Percentiles rank a stretch among this genome's conserved stretches.
Conservation (phyloP, 2,113 vertebrate genomes). For the Pycnonotus jocosus region DNA sequence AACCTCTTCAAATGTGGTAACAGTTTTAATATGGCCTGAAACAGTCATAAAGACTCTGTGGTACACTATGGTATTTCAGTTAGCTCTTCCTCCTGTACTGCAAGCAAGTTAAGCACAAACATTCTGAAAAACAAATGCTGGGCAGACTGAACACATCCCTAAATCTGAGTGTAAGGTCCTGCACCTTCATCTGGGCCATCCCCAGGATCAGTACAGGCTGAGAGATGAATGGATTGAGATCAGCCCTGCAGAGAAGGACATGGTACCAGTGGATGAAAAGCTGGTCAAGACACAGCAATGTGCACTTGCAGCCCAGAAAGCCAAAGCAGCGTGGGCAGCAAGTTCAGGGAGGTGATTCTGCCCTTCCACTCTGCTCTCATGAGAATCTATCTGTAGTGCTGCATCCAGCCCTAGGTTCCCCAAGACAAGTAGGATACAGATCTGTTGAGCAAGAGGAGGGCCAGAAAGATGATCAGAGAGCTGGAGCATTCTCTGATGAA, state of each 20-base stretch:
- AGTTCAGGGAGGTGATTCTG: not conserved
- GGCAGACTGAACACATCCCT: not conserved
- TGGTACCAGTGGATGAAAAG: not conserved
- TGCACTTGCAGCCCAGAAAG: not conserved
- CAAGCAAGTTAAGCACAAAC: not conserved
- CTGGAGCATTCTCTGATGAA: not conserved
- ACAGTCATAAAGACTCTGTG: not conserved
- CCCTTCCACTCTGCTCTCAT: not conserved
- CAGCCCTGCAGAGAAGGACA: not conserved
- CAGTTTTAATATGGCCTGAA: not conserved
- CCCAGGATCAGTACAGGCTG: not conserved
- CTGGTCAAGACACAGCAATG: not conserved
- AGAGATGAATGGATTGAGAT: not conserved
- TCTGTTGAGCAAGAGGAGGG: not conserved
- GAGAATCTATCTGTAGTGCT: not conserved
- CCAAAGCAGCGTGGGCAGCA: not conserved
- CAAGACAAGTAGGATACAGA: not conserved
- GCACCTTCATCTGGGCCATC: not conserved
- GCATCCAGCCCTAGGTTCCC: not conserved
- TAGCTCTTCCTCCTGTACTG: not conserved
- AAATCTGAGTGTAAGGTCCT: not conserved
- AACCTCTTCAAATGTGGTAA: not conserved
- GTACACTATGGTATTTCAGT: not conserved
- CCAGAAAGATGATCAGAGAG: not conserved
- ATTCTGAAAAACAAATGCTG: not conserved